Percentiles rank a stretch among this genome's conserved stretches.
These are phyloP conservation scores for Eurois occulta DNA, from an alignment of 2,888 invertebrate genomes.

Conservation along the genomic window DNA sequence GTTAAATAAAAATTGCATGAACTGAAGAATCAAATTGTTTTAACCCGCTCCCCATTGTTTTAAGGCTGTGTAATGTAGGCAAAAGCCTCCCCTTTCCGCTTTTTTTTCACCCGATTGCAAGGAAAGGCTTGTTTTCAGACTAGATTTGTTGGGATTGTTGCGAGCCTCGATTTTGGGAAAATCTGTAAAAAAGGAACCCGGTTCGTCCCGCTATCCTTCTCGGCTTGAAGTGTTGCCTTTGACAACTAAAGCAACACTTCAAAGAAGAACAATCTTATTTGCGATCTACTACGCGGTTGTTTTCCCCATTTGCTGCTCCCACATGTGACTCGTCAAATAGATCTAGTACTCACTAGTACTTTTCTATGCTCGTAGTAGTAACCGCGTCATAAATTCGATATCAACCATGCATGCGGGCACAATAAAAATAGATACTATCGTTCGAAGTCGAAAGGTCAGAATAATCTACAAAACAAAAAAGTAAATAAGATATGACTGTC, in stretches of 20 bases:
- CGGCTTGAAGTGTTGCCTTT: not conserved
- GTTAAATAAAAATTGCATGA: not conserved
- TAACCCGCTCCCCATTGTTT: not conserved
- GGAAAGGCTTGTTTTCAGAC: not conserved
- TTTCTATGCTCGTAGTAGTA: not conserved
- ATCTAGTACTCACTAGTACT: not conserved
- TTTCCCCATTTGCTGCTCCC: not conserved
- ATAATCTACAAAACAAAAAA: not conserved
- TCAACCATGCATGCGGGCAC: not conserved
- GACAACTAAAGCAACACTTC: no score
- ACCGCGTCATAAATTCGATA: not conserved
- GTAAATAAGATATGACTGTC: not conserved
- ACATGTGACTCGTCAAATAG: not conserved
- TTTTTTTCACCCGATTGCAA: not conserved
- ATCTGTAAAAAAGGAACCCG: not conserved
- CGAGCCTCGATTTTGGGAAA: not conserved
- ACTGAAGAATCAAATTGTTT: not conserved
- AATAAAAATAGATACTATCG: not conserved
- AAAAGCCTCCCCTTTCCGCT: not conserved
- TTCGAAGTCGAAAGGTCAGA: slow-evolving; percentile 13
- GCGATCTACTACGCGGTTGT: not conserved
- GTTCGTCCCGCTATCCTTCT: not conserved
- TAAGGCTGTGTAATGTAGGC: not conserved
- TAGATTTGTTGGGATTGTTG: not conserved
- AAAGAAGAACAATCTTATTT: not conserved